A percentile compares a stretch with the other conserved stretches of the same genome.
These are phyloP conservation scores for Elmis aenea DNA, from an alignment of 2,888 invertebrate species.

Conservation along the genomic window DNA sequence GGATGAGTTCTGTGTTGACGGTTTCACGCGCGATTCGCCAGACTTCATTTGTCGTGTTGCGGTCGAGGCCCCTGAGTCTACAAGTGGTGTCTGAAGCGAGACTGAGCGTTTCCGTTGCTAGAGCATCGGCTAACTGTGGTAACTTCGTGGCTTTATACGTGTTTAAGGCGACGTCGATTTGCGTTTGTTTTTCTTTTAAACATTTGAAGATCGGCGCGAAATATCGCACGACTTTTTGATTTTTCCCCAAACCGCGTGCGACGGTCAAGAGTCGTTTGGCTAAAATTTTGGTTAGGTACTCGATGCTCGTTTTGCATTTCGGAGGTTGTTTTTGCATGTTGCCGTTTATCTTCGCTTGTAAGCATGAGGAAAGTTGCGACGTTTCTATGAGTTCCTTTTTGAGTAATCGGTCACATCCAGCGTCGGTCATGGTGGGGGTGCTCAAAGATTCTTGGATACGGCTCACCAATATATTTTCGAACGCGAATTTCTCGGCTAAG, in stretches of 20 bases:
- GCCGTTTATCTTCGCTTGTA: constrained; percentile 63
- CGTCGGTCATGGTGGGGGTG: constrained; percentile 39
- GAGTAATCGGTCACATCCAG: constrained; percentile 57
- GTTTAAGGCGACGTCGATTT: constrained; percentile 25
- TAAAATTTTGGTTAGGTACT: constrained; percentile 70
- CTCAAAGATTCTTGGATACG: constrained; percentile 64
- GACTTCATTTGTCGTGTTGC: constrained; percentile 67
- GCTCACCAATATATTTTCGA: constrained; percentile 62
- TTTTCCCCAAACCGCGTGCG: constrained; percentile 24
- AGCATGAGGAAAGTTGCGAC: constrained; percentile 67
- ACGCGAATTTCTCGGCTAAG: constrained; percentile 74
- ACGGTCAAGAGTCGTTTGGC: constrained; percentile 59
- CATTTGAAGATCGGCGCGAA: constrained; percentile 20
- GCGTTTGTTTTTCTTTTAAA: constrained; percentile 20
- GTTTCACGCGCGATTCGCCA: constrained; percentile 72
- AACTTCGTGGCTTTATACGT: constrained; percentile 64
- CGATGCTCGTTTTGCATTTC: constrained; percentile 49
- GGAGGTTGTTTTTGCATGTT: constrained; percentile 45
- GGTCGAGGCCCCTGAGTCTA: constrained; percentile 51
- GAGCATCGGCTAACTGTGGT: constrained; percentile 63
- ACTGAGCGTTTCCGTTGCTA: constrained; percentile 66
- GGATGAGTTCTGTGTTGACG: constrained; percentile 69
- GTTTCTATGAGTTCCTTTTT: constrained; percentile 70
- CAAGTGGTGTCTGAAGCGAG: constrained; percentile 50
- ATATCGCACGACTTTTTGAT: constrained; percentile 5